These are phyloP conservation scores for Sturmia bella DNA, from an alignment of 2,888 invertebrate species.

Conservation along the genomic window DNA sequence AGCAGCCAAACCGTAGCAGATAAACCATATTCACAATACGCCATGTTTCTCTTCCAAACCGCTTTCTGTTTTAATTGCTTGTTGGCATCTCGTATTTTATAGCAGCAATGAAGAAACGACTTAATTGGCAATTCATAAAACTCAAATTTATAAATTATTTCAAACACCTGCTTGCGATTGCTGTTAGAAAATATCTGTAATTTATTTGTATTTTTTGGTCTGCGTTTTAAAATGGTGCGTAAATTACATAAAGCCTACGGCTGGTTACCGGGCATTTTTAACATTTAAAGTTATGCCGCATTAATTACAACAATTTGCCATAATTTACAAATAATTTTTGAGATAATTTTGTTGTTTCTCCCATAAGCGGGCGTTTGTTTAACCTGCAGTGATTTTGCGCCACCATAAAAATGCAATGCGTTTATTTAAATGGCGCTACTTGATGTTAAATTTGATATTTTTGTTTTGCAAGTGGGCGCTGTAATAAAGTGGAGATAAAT, in stretches of 20 bases:
- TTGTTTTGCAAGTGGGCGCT: constrained; percentile 37
- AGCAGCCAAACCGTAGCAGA: no score
- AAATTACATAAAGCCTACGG: constrained; percentile 56
- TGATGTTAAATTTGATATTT: constrained; percentile 23
- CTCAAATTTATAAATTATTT: constrained; percentile 15
- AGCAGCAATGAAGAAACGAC: constrained; percentile 8
- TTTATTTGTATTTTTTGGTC: not conserved
- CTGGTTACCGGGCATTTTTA: constrained; percentile 26
- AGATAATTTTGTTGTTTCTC: constrained; percentile 43
- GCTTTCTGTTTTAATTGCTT: no score
- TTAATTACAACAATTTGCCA: constrained; percentile 63
- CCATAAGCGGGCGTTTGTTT: constrained; percentile 25
- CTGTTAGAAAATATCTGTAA: constrained; percentile 17
- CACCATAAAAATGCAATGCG: constrained; percentile 30
- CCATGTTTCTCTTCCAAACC: no score
- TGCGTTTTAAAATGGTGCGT: constrained; percentile 40
- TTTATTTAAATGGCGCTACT: constrained; percentile 48
- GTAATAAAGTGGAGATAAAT: constrained; percentile 2
- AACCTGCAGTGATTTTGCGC: constrained; percentile 24
- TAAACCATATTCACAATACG: no score
- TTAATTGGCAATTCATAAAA: constrained; percentile 29
- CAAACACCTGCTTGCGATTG: constrained; percentile 43
- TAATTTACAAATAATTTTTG: constrained; percentile 55
- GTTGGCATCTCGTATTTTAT: no score
- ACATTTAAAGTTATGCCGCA: constrained; percentile 49